phyloP scores from a whole-genome alignment of 2,888 invertebrate genomes.

The Eupeodes luniger region DNA sequence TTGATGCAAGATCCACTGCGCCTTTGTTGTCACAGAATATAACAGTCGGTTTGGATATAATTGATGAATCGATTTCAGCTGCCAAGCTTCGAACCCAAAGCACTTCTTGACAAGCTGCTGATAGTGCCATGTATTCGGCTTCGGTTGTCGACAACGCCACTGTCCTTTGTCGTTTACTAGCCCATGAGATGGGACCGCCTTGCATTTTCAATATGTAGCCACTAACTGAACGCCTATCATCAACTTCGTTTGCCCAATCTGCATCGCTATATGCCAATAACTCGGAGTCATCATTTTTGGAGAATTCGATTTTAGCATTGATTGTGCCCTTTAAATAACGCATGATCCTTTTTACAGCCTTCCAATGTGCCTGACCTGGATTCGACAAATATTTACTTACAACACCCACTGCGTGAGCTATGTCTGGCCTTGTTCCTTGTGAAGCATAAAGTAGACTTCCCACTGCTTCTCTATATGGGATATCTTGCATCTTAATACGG shows the following conservation, averaged over 20 bases:
- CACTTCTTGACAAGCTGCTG: no score
- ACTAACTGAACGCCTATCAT: slow-evolving; percentile 5
- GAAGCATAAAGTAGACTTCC: slow-evolving; percentile 6
- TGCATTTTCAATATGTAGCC: slow-evolving; percentile 7
- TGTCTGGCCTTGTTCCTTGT: slow-evolving; percentile 5
- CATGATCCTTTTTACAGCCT: background rate
- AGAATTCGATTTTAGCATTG: slow-evolving; percentile 4
- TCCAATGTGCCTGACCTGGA: slow-evolving; percentile 10
- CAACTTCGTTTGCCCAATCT: slow-evolving; percentile 7
- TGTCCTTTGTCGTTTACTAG: no score
- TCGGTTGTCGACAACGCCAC: no score
- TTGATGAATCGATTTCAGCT: no score
- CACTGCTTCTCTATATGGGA: slow-evolving; percentile 1
- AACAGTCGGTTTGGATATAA: no score
- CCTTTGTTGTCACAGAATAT: no score
- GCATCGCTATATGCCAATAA: slow-evolving; percentile 5
- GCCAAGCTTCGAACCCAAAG: no score
- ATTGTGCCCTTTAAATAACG: slow-evolving; percentile 1
- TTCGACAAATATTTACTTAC: slow-evolving; percentile 19
- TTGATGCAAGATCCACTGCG: no score
- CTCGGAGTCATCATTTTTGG: background rate
- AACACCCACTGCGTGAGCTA: slow-evolving; percentile 1
- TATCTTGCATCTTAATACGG: slow-evolving; percentile 1
- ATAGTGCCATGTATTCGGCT: no score
- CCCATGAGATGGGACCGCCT: background rate